These are phyloP conservation scores for Coryphaenoides rupestris DNA, from an alignment of 2,113 vertebrate species.

Conservation along the genomic window DNA sequence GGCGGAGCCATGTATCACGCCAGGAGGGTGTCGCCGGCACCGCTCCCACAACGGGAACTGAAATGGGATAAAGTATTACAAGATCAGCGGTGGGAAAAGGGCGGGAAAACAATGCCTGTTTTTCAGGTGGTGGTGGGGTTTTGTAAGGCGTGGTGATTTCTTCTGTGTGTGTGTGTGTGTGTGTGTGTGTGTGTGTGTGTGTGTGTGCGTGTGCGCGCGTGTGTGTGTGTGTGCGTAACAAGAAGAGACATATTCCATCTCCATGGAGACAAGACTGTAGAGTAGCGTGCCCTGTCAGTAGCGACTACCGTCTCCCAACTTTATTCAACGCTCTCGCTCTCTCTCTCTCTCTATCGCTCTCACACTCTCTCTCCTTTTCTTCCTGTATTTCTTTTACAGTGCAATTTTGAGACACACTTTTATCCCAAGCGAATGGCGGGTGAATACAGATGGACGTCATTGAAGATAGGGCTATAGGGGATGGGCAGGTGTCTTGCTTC, in stretches of 20 bases:
- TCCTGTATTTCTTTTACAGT: not conserved
- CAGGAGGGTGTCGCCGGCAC: too few relatives aligned
- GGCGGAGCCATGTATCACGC: too few relatives aligned
- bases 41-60: too few relatives aligned
- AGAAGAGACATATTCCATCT: conserved; percentile 2
- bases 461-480: too few relatives aligned
- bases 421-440: too few relatives aligned
- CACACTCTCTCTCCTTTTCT: not conserved
- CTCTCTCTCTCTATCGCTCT: not conserved
- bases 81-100: too few relatives aligned
- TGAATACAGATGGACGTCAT: too few relatives aligned
- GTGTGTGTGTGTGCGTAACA: not conserved
- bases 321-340: conserved; percentile 1
- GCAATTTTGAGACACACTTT: too few relatives aligned
- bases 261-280: conserved; percentile 18
- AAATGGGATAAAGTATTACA: too few relatives aligned
- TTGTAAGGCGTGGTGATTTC: not conserved
- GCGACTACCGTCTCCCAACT: conserved; percentile 2
- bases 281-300: conserved; percentile 12
- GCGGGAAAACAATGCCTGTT: too few relatives aligned
- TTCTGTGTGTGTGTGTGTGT: not conserved
- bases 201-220: not conserved
- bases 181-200: not conserved
- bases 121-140: not conserved
- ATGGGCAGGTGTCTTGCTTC: too few relatives aligned